phyloP scores from a whole-genome alignment of 2,797 vertebrate genomes.

The Ambastaia sidthimunki region DNA sequence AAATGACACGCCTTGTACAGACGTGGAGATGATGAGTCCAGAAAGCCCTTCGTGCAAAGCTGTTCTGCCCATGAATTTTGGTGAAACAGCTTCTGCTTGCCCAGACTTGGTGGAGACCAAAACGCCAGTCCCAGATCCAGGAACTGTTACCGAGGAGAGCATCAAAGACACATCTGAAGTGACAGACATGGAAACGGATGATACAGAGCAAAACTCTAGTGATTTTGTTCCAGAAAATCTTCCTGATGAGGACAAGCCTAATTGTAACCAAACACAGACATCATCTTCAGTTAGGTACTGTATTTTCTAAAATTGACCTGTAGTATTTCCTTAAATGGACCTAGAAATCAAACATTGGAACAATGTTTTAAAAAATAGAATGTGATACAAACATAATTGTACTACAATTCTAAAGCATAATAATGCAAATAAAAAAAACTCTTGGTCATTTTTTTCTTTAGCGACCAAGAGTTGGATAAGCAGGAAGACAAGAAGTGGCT shows the following conservation, averaged over 20 bases:
- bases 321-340: no score
- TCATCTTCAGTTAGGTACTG: constrained; percentile 38
- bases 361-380: no score
- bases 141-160: constrained; percentile 52
- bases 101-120: constrained; percentile 42
- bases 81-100: constrained; percentile 53
- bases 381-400: neutral
- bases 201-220: constrained; percentile 61
- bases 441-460: constrained; percentile 37
- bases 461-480: constrained; percentile 32
- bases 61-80: constrained; percentile 36
- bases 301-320: neutral
- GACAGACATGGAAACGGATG: constrained; percentile 56
- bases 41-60: constrained; percentile 67
- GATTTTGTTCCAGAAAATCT: neutral
- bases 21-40: constrained; percentile 76
- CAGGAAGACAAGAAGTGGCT: constrained; percentile 75
- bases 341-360: no score
- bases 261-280: constrained; percentile 53
- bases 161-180: constrained; percentile 53
- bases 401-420: neutral
- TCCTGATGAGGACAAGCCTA: constrained; percentile 69
- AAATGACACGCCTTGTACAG: constrained; percentile 59
- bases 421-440: neutral
- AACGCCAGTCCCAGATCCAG: constrained; percentile 35